Evolutionary conservation across 2,888 invertebrate genomes (phyloP), one percentile per base, ranked within the genome.

Genomic region (Tenthredo amoena): DNA sequence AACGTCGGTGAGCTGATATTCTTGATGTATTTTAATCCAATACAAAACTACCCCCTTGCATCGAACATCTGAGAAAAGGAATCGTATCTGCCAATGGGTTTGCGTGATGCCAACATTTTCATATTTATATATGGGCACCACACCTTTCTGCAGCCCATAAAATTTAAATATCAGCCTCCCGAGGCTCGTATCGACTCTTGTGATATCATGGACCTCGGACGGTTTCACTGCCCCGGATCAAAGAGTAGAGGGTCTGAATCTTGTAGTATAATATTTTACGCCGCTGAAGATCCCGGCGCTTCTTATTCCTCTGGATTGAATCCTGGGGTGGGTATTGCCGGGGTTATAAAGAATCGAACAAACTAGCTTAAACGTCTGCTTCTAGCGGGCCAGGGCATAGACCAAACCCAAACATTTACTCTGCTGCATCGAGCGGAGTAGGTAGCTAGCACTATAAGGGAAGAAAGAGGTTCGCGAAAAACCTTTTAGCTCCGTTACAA

Each of bases 131-230:
- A 34, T 77, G 47, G 7, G 15, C 31, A 15, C 40, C 62, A 40
- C 68, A 71, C 83, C 71, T 83, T 47, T 68, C 68, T 68, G 31
- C 65, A 47, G 68, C 71, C 71, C 40, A 71, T 83, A 83, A 83
- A 83, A 83, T 83, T 83, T 83, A 68, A 83, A 83, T 83, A 83
- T 83, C 68, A 58, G 15, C 43, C 83, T 83, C 83, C 31, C 18
- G 83, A 58, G 83, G 71, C 47, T 83, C 83, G 68, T 83, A 83
- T 71, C 65, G 65, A 43, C 31, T 47, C 43, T 37, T 21, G 6
- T 62, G 81, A 81, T 81, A 81, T 62, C 37, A 58, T 65, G 40
- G 68, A 83, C 71, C 65, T 68, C 31, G 43, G 50, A 71, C 15
- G 43, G 47, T 68, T 50, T 47, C 71, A 50, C 43, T 47, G 34